phyloP scores from a whole-genome alignment of 2,888 invertebrate genomes.

The Amaurobius ferox region DNA sequence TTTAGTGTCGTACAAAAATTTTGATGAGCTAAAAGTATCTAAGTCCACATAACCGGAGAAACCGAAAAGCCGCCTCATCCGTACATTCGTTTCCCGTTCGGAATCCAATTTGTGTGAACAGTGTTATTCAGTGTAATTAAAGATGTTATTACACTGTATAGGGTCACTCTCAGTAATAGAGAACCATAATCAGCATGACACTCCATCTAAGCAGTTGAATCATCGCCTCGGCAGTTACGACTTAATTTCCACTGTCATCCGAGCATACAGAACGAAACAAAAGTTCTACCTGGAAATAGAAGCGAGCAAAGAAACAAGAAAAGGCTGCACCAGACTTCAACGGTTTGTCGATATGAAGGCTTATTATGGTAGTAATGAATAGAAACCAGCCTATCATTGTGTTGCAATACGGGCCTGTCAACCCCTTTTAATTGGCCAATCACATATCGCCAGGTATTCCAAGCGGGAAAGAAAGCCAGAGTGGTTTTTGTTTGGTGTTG shows the following conservation, averaged over 20 bases:
- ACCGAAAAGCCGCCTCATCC: too few species aligned
- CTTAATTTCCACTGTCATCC: not conserved
- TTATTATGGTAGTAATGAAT: slow-evolving; percentile 53
- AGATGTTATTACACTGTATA: too few species aligned
- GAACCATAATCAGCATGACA: not conserved
- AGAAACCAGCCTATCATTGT: slow-evolving; percentile 58
- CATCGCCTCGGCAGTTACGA: not conserved
- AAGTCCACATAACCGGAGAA: too few species aligned
- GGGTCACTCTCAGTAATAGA: too few species aligned
- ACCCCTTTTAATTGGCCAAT: slow-evolving; percentile 59
- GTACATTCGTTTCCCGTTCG: too few species aligned
- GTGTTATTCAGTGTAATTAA: too few species aligned
- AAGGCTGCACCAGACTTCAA: slow-evolving; percentile 36
- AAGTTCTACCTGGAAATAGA: not conserved
- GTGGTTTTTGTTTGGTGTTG: not conserved
- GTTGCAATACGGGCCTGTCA: slow-evolving; percentile 59
- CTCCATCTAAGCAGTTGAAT: not conserved
- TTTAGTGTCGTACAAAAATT: too few species aligned
- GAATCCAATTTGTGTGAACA: too few species aligned
- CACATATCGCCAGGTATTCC: slow-evolving; percentile 35
- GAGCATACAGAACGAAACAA: not conserved
- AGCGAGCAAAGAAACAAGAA: slow-evolving; percentile 27
- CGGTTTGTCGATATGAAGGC: not conserved
- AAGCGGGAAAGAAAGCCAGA: slow-evolving; percentile 22
- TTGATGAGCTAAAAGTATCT: too few species aligned